Base-by-base conservation (phyloP, 2,797 vertebrate genomes). In the Chelonia mydas region DNA sequence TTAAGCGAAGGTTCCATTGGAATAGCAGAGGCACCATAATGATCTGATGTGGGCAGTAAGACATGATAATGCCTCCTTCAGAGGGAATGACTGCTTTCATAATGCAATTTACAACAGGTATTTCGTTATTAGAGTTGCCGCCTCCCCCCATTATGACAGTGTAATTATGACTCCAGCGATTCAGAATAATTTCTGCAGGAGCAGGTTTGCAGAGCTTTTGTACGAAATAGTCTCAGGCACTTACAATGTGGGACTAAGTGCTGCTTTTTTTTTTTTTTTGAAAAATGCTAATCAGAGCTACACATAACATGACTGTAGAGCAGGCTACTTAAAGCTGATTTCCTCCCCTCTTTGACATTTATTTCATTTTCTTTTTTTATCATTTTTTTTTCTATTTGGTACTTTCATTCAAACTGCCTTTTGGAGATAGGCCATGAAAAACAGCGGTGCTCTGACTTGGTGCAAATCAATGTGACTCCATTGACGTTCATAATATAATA, bases 121-220 rank as follows among this genome's bases (percentile, higher is more conserved):
- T 61, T 72, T 28, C 51, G 82, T 90, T 88, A 27, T 88, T 96
- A 27, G 51, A 85, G 85, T 85, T 23, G 16, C 2, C 84, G 74
- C 45, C 31, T 68, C 81, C 90, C 92, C 95, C 96, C 96, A 95
- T 97, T 96, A 95, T 97, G 95, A 93, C 93, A 95, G 80, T 83
- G 90, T 98, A 95, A 97, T 98, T 97, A 95, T 95, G 95, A 80
- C 91, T 95, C 86, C 79, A 72, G 93, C 86, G 92, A 93, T 90
- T 95, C 61, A 15, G 95, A 93, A 68, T 92, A 57, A 94, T 97
- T 96, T 96, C 61, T 84, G 93, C 95, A 92, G 94, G 68, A 91
- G 49, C 54, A 90, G 95, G 94, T 94, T 97, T 79, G 45, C 88
- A 87, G 11, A 84, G 95, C 94, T 92, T 96, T 94, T 90, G 90